These are phyloP conservation scores for Zapus hudsonius DNA, from an alignment of 2,113 vertebrate genomes.

Conservation along the genomic window DNA sequence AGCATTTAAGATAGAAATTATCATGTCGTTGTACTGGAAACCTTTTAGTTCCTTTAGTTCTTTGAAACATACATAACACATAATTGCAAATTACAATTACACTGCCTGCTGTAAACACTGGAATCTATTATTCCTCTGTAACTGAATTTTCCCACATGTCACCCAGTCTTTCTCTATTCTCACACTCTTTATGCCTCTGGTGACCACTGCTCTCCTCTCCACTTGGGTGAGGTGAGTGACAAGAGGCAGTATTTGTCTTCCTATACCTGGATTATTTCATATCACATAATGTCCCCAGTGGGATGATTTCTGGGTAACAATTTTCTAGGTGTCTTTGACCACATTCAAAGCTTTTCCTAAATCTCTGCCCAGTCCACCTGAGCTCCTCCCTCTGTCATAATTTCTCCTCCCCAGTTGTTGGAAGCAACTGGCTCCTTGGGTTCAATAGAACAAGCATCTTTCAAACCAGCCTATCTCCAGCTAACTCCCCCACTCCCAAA, in stretches of 20 bases:
- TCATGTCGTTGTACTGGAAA: neutral
- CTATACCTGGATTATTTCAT: neutral
- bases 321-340: neutral
- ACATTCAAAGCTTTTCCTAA: neutral
- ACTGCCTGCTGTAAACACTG: neutral
- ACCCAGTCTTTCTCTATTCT: neutral
- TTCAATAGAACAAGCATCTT: neutral
- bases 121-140: too few species aligned
- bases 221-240: neutral
- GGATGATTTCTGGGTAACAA: neutral
- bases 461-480: rapidly evolving
- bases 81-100: neutral
- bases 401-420: neutral
- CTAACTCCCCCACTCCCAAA: rapidly evolving
- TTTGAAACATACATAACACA: neutral
- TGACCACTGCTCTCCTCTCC: neutral
- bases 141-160: neutral
- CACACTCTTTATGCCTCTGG: neutral
- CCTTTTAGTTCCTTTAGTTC: neutral
- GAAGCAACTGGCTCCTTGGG: neutral
- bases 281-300: neutral
- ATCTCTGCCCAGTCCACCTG: too few species aligned
- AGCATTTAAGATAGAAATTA: neutral
- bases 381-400: neutral
- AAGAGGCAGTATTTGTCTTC: neutral